These are phyloP conservation scores for Suncus etruscus DNA, from an alignment of 2,113 vertebrate species.

Conservation along the genomic window DNA sequence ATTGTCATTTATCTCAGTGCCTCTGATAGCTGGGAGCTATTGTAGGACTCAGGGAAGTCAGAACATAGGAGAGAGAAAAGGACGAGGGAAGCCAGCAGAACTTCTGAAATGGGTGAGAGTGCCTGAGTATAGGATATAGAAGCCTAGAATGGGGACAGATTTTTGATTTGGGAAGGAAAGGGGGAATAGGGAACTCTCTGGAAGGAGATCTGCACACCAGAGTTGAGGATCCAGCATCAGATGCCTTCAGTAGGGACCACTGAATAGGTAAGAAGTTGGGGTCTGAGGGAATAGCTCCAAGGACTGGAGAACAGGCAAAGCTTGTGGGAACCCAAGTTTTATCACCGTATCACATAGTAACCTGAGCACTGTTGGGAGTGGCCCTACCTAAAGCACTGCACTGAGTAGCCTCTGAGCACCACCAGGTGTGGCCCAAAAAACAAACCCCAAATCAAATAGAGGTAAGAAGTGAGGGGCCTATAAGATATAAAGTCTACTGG, in stretches of 20 bases:
- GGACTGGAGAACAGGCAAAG: no score
- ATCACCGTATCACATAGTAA: no score
- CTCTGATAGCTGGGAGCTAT: conserved; percentile 11
- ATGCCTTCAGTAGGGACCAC: background rate
- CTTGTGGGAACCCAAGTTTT: no score
- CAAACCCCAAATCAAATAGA: no score
- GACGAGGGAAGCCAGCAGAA: background rate
- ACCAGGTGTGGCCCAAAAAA: no score
- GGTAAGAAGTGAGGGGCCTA: background rate
- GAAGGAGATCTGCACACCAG: background rate
- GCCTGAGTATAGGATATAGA: background rate
- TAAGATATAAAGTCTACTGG: background rate
- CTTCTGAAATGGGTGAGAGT: conserved; percentile 23
- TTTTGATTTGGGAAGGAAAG: background rate
- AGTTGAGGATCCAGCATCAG: background rate
- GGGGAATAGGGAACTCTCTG: background rate
- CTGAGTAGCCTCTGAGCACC: no score
- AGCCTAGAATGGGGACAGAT: background rate
- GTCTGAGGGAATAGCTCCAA: no score
- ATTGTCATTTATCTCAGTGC: conserved; percentile 17
- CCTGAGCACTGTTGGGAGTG: no score
- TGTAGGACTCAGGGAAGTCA: conserved; percentile 25
- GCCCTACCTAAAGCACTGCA: no score
- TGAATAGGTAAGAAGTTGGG: conserved; percentile 10
- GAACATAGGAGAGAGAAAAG: conserved; percentile 25